These are phyloP conservation scores for Vollenhovia emeryi DNA, from an alignment of 1,140 invertebrate species.

Conservation along the genomic window DNA sequence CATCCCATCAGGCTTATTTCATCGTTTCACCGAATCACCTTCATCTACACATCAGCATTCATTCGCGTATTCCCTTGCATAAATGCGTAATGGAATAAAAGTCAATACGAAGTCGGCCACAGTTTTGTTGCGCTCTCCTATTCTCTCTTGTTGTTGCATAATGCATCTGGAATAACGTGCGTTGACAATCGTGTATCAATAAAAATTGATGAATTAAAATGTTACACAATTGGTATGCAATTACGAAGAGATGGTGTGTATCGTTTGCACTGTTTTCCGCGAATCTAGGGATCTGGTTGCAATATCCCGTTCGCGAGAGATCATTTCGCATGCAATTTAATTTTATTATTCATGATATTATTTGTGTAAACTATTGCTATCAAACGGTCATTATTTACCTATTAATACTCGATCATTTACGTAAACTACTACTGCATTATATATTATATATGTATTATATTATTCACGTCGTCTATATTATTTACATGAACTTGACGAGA, in stretches of 20 bases:
- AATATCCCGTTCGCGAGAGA: neutral
- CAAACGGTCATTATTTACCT: neutral
- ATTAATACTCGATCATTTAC: neutral
- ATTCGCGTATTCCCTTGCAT: neutral
- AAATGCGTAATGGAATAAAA: conserved; percentile 17
- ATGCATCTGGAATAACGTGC: neutral
- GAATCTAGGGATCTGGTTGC: neutral
- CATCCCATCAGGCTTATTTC: neutral
- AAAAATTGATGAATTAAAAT: neutral
- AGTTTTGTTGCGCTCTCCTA: neutral
- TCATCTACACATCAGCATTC: conserved; percentile 8
- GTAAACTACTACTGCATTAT: neutral
- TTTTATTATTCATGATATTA: neutral
- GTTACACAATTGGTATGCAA: neutral
- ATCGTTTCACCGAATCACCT: neutral
- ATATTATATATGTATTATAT: neutral
- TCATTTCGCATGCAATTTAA: neutral
- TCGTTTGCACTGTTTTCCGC: neutral
- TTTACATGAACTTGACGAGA: neutral
- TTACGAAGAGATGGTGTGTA: neutral
- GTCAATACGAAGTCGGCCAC: neutral
- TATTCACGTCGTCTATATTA: neutral
- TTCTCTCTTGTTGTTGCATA: neutral
- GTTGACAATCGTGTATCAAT: neutral
- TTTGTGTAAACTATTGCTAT: neutral